phyloP scores from a whole-genome alignment of 2,113 vertebrate species.

The Alouatta palliata region DNA sequence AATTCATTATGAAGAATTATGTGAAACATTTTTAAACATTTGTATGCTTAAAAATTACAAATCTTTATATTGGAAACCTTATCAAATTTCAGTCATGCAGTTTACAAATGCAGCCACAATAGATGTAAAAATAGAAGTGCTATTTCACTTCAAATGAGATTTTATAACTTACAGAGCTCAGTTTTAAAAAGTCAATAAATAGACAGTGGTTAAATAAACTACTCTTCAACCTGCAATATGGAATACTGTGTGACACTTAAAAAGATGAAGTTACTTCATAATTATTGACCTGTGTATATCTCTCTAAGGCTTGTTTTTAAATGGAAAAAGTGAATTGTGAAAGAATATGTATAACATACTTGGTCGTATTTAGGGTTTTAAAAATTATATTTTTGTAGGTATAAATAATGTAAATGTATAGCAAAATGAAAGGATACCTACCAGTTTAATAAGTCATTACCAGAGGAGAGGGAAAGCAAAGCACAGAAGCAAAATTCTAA shows the following conservation, averaged over 20 bases:
- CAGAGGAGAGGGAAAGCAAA: background rate
- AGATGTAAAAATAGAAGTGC: background rate
- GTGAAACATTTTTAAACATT: conserved; percentile 5
- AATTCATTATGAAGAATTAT: background rate
- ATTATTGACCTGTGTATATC: background rate
- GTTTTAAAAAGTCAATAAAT: background rate
- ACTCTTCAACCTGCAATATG: background rate
- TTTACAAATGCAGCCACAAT: background rate
- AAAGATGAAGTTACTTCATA: background rate
- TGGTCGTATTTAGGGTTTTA: background rate
- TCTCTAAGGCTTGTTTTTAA: background rate
- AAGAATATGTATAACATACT: background rate
- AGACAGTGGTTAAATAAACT: background rate
- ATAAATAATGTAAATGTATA: background rate
- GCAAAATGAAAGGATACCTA: background rate
- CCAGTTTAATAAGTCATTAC: background rate
- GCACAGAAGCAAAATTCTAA: conserved; percentile 14
- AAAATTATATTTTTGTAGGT: background rate
- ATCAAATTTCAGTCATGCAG: background rate
- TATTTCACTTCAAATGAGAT: background rate
- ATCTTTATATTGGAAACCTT: conserved; percentile 7
- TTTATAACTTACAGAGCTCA: background rate
- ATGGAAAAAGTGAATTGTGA: background rate
- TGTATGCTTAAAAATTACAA: background rate
- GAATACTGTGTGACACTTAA: background rate